Base-by-base conservation (phyloP, 1,140 invertebrate genomes). In the Pteromalus puparum region DNA sequence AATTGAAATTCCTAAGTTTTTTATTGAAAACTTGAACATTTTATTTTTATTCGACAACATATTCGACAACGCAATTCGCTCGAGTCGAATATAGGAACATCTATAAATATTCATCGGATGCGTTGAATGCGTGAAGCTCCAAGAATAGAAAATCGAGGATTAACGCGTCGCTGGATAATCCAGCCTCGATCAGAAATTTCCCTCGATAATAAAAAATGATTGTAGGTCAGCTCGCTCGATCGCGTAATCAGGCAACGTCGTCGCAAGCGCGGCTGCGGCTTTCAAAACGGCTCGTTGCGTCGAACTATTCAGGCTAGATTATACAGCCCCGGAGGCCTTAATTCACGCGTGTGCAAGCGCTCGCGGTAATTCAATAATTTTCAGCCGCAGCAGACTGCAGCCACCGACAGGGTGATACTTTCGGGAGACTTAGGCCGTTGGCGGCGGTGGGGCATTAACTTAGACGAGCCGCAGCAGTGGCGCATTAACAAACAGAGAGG, bases 401-500 rank as follows among this genome's bases (percentile, higher is more conserved):
- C 15, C 15, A 1, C 48, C 26, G 76, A 1, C 30, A 1, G 30
- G 26, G 42, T 38, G 79, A 72, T 81, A 72, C 65, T 81, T 81
- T 81, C 79, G 70, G 48, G 72, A 68, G 26, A 30, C 70, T 81
- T n/a, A 42, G 26, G 68, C 67, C 53, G 18, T 21, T 6, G 15
- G 53, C 53, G 13, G 18, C 18, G 34, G 48, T 48, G 67, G 65
- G 34, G 30, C 77, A 79, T 79, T 79, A 79, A 79, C 61, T 79
- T 79, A 42, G 53, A 79, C 65, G 77, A 79, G 77, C 53, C n/a
- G 6, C 48, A 24, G 30, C 48, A 30, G 30, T 5, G 30, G 28
- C 30, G 73, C 42, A 82, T 82, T 82, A 82, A 82, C 73, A 82
- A 82, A 82, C 73, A 82, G 65, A 76, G 81, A 75, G 81, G 67